Conservation (phyloP, 2,888 invertebrate species). For the Vandiemenella viatica region DNA sequence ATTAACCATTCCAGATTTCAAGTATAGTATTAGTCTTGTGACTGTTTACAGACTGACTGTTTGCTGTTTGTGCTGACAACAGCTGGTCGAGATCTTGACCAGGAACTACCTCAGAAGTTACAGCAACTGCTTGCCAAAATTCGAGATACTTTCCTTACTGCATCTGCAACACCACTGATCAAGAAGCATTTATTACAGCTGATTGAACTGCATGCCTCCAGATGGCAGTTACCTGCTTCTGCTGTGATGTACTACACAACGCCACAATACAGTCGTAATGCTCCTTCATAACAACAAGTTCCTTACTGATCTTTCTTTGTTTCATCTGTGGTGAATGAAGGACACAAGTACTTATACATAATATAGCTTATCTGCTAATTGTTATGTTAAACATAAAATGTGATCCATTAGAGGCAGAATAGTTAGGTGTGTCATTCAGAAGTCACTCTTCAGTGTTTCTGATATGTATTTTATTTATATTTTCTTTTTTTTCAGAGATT, state of each 20-base stretch:
- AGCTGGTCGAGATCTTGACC: slow-evolving; percentile 74
- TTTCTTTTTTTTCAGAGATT: too few species aligned
- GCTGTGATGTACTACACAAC: slow-evolving; percentile 68
- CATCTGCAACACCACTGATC: slow-evolving; percentile 55
- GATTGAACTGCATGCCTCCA: slow-evolving; percentile 77
- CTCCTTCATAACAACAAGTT: not conserved
- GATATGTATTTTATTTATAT: too few species aligned
- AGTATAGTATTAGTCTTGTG: too few species aligned
- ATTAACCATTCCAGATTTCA: too few species aligned
- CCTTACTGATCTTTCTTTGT: too few species aligned
- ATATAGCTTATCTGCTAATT: too few species aligned
- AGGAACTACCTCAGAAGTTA: slow-evolving; percentile 63
- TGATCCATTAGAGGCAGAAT: too few species aligned
- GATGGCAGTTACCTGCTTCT: slow-evolving; percentile 81
- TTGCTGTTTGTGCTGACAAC: slow-evolving; percentile 79
- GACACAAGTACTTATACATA: too few species aligned
- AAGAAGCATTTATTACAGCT: slow-evolving; percentile 75
- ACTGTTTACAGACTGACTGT: slow-evolving; percentile 54
- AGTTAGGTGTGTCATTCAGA: too few species aligned
- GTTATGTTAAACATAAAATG: too few species aligned
- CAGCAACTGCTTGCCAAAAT: slow-evolving; percentile 64
- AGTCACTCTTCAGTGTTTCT: too few species aligned
- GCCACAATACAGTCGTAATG: slow-evolving; percentile 1
- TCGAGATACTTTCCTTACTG: slow-evolving; percentile 70
- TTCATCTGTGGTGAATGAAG: too few species aligned